Evolutionary conservation across 2,113 vertebrate genomes (phyloP).

Genomic region (Brachypodius melanocephalos): DNA sequence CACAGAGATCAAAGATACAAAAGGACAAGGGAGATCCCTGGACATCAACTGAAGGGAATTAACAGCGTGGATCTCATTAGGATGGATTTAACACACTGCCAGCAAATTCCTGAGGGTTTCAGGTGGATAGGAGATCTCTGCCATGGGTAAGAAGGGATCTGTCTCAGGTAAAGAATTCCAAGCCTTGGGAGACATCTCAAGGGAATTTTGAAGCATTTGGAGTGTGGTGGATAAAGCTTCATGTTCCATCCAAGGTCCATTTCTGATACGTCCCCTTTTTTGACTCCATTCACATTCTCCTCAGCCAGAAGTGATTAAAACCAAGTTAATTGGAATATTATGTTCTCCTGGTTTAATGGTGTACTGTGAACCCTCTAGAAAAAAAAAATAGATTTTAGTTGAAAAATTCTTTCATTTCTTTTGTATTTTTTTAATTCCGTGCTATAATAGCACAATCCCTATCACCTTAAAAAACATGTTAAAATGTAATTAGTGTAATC

Average conservation of each 20-base stretch:
- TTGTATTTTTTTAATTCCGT: neutral
- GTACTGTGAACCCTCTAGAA: neutral
- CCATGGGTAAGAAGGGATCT: neutral
- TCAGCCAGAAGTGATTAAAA: neutral
- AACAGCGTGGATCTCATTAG: rapidly evolving
- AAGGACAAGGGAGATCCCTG: neutral
- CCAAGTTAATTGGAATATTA: neutral
- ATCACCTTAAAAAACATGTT: neutral
- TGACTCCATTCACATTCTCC: neutral
- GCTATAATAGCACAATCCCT: neutral
- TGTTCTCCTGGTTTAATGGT: neutral
- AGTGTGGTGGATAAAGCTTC: neutral
- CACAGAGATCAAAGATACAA: neutral
- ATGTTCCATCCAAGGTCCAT: neutral
- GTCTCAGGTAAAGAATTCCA: neutral
- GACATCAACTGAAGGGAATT: neutral
- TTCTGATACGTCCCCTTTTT: neutral
- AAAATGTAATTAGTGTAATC: neutral
- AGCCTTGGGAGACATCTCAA: neutral
- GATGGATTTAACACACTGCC: neutral
- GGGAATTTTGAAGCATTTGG: neutral
- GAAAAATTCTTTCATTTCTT: neutral
- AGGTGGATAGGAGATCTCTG: neutral
- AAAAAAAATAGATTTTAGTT: neutral
- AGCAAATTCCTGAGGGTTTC: neutral